A percentile compares a stretch with the other conserved stretches of the same genome.
Evolutionary conservation across 2,113 vertebrate species (phyloP).

Genomic region (Pandion haliaetus): DNA sequence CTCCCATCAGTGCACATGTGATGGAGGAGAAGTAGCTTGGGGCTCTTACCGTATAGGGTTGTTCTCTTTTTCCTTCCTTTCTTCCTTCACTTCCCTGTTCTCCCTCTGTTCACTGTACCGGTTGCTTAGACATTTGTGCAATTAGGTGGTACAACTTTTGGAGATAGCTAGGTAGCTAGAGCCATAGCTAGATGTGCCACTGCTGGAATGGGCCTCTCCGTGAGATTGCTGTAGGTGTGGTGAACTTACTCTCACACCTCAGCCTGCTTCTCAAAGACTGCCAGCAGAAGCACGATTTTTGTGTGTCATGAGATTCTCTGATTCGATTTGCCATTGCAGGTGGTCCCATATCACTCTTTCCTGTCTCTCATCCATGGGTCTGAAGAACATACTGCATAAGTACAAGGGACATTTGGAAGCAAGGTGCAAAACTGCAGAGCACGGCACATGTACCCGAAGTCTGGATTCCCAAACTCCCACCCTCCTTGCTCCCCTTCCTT

Average conservation of each 20-base stretch:
- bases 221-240: not conserved
- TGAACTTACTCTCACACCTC: not conserved
- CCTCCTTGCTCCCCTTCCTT: not conserved
- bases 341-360: not conserved
- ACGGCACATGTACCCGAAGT: not conserved
- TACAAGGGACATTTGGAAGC: not conserved
- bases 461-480: not conserved
- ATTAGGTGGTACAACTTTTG: not conserved
- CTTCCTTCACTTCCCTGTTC: not conserved
- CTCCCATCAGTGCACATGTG: rapidly evolving
- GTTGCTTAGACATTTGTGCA: not conserved
- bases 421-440: not conserved
- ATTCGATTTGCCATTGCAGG: not conserved
- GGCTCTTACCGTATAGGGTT: not conserved
- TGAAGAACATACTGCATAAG: not conserved
- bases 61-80: not conserved
- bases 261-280: not conserved
- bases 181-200: rapidly evolving
- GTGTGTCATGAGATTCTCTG: not conserved
- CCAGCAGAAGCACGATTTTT: not conserved
- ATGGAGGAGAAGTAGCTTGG: not conserved
- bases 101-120: not conserved
- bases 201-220: not conserved
- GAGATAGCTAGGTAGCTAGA: not conserved
- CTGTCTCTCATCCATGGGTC: not conserved